A percentile compares a stretch with the other conserved stretches of the same genome.
phyloP scores from a whole-genome alignment of 2,888 invertebrate genomes.

The Oxyscelio sp. region DNA sequence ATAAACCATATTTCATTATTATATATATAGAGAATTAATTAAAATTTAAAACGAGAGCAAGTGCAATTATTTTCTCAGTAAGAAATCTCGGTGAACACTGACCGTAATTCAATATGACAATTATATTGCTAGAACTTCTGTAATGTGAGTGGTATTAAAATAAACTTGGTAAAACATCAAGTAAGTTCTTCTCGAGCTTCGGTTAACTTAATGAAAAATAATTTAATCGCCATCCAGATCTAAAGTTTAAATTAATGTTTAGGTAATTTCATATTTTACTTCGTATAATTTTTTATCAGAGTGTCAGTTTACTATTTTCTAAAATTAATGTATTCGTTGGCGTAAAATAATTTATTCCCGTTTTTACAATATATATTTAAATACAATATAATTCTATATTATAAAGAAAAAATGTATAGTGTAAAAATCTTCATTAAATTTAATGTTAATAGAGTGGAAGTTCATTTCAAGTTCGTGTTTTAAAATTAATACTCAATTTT shows the following conservation, averaged over 20 bases:
- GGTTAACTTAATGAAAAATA: neutral
- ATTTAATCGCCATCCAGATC: neutral
- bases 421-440: too few species aligned
- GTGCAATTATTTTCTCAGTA: neutral
- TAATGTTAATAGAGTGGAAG: too few species aligned
- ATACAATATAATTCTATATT: too few species aligned
- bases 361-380: too few species aligned
- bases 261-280: neutral
- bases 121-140: conserved; percentile 1
- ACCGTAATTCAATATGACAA: conserved; percentile 3
- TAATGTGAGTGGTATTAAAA: neutral
- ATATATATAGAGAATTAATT: neutral
- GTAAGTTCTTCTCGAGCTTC: neutral
- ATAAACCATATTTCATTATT: too few species aligned
- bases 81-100: neutral
- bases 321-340: too few species aligned
- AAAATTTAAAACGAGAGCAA: neutral
- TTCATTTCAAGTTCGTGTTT: too few species aligned
- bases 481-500: too few species aligned
- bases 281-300: neutral
- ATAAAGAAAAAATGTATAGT: too few species aligned
- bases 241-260: neutral
- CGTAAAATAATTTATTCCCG: too few species aligned
- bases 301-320: too few species aligned
- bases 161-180: neutral